Evolutionary conservation across 2,797 vertebrate genomes (phyloP).

Genomic region (Clarias platycephalus): DNA sequence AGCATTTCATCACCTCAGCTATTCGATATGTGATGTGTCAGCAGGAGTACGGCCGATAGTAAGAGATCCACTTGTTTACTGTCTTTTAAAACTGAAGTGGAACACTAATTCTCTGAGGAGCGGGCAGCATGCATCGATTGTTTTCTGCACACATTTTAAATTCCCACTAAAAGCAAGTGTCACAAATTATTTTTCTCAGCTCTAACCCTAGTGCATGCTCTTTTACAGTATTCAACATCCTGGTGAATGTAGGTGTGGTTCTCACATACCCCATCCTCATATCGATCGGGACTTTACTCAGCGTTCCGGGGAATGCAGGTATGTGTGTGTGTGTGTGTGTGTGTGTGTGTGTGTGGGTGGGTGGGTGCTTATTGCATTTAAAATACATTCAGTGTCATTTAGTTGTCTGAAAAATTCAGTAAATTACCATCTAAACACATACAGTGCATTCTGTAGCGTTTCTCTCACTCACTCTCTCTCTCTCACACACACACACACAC

Average conservation of each 20-base stretch:
- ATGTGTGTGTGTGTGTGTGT: slow-evolving; percentile 11
- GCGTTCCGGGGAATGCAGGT: slow-evolving; percentile 94
- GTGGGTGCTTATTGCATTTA: neutral
- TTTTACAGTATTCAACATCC: slow-evolving; percentile 89
- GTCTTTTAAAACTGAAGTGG: slow-evolving; percentile 42
- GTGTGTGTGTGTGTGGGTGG: neutral
- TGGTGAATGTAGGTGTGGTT: slow-evolving; percentile 93
- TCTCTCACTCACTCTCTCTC: neutral
- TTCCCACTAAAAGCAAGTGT: slow-evolving; percentile 1
- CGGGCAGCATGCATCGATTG: slow-evolving; percentile 32
- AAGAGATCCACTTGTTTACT: slow-evolving; percentile 54
- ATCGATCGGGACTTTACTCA: slow-evolving; percentile 96
- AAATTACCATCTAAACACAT: neutral
- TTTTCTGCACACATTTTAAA: slow-evolving; percentile 17
- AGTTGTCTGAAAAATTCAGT: neutral
- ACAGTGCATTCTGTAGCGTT: neutral
- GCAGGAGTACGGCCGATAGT: slow-evolving; percentile 37
- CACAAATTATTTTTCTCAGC: neutral
- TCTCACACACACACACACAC: neutral
- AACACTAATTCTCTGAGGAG: slow-evolving; percentile 27
- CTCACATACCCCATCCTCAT: slow-evolving; percentile 97
- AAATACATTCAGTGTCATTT: slow-evolving; percentile 8
- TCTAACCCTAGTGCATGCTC: slow-evolving; percentile 18
- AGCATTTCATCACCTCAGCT: slow-evolving; percentile 51
- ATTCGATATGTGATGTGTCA: slow-evolving; percentile 49